Evolutionary conservation across 2,888 invertebrate species (phyloP).

Genomic region (Brassicogethes aeneus): DNA sequence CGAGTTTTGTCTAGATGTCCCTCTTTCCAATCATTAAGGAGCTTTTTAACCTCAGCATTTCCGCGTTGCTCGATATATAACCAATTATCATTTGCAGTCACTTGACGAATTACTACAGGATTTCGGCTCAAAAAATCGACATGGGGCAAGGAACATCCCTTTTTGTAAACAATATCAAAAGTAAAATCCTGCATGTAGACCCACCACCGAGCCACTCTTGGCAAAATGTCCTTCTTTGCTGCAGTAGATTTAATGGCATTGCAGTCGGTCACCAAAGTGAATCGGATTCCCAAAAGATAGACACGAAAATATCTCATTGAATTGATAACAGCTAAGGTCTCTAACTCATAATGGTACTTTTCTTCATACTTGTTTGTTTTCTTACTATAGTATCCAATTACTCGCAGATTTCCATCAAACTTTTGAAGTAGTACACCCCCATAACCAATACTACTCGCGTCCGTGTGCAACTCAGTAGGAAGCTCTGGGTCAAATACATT

Average conservation of each 20-base stretch:
- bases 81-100: slow-evolving; percentile 11
- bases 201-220: slow-evolving; percentile 28
- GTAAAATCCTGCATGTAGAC: slow-evolving; percentile 21
- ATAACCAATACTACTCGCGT: neutral
- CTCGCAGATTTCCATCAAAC: slow-evolving; percentile 1
- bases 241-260: slow-evolving; percentile 23
- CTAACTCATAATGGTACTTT: slow-evolving; percentile 27
- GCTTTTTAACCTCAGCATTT: slow-evolving; percentile 7
- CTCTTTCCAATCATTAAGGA: slow-evolving; percentile 9
- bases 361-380: slow-evolving; percentile 19
- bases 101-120: slow-evolving; percentile 8
- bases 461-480: neutral
- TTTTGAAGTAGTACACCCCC: neutral
- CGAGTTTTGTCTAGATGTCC: slow-evolving; percentile 10
- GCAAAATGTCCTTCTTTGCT: slow-evolving; percentile 24
- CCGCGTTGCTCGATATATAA: slow-evolving; percentile 13
- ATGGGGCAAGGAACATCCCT: slow-evolving; percentile 11
- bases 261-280: slow-evolving; percentile 29
- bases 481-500: neutral
- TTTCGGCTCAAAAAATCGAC: slow-evolving; percentile 17
- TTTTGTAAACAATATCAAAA: slow-evolving; percentile 14
- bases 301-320: slow-evolving; percentile 22
- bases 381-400: slow-evolving; percentile 24
- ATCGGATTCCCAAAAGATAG: slow-evolving; percentile 20
- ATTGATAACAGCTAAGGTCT: slow-evolving; percentile 28